Evolutionary conservation across 2,888 invertebrate species (phyloP), one percentile per base, ranked within the genome.

Genomic region (Ochropleura plecta): DNA sequence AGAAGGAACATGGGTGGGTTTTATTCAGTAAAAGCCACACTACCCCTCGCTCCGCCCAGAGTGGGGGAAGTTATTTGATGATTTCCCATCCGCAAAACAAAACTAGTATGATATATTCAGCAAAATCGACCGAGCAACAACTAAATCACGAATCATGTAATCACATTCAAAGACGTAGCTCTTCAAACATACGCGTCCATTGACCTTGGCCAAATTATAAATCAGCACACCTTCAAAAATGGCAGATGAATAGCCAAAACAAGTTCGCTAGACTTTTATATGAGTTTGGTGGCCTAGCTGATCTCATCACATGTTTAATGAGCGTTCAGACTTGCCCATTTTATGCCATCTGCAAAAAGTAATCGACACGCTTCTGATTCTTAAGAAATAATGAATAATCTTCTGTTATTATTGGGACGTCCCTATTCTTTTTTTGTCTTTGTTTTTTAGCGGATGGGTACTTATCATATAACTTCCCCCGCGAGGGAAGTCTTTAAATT

Each of bases 251-350:
- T 68, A 69, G 51, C 16, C 16, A 14, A 46, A 51, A 65, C 4
- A 42, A 51, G 72, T 30, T 78, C n/a, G 20, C 55, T 46, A 73
- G 42, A 57, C 42, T 76, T 62, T 49, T 63, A 12, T 57, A 55
- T 68, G 40, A 40, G 12, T 48, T 44, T n/a, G 40, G 16, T 57
- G 40, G 59, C 46, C 49, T 46, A 69, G 59, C 65, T 73, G 83
- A 83, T 83, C 51, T 71, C 70, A 64, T 72, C 44, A 3, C 3
- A 46, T 79, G 84, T 70, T 83, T 71, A 81, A 75, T 74, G 81
- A 66, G 64, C 84, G 81, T 79, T 68, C 8, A 79, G 64, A 48
- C 59, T 48, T 55, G 70, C 80, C 75, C 49, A 70, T 7, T 49
- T 44, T 59, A 46, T 49, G 14, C 18, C 63, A 68, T 76, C 49